phyloP scores from a whole-genome alignment of 2,888 invertebrate species.

The Alviniconcha strummeri region DNA sequence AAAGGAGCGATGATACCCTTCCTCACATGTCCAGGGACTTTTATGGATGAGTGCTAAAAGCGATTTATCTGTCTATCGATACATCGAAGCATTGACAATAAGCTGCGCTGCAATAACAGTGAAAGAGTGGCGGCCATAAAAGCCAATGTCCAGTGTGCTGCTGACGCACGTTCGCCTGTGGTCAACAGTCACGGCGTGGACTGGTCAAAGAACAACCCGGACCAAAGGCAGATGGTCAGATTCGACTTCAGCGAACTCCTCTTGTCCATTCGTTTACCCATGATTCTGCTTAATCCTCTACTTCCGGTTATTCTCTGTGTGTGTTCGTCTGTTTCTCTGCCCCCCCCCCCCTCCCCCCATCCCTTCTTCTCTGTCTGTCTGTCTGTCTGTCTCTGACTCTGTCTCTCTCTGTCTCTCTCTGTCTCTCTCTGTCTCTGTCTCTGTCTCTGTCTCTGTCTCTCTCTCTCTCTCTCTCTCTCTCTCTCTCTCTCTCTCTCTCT shows the following conservation, averaged over 20 bases:
- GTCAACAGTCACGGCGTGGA: not conserved
- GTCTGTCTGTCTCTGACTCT: not conserved
- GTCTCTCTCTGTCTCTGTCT: constrained; percentile 3
- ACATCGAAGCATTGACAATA: too few relatives aligned
- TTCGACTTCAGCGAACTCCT: not conserved
- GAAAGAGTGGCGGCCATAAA: too few relatives aligned
- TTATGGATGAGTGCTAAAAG: too few relatives aligned
- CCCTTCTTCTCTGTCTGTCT: constrained; percentile 19
- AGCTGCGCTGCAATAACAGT: too few relatives aligned
- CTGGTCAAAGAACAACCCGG: too few relatives aligned
- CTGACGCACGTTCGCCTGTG: not conserved
- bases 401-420: not conserved
- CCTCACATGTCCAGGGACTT: too few relatives aligned
- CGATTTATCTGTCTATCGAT: too few relatives aligned
- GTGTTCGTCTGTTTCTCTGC: too few relatives aligned
- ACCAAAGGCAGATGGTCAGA: not conserved
- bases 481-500: not conserved
- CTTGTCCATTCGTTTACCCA: not conserved
- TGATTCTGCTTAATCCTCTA: not conserved
- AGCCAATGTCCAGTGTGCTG: too few relatives aligned
- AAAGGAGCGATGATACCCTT: too few relatives aligned
- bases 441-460: not conserved
- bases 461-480: not conserved
- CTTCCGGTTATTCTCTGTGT: not conserved
- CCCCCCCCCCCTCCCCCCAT: not conserved